Evolutionary conservation across 1,140 invertebrate species (phyloP), one percentile per base, ranked within the genome.

Genomic region (Papilio machaon): DNA sequence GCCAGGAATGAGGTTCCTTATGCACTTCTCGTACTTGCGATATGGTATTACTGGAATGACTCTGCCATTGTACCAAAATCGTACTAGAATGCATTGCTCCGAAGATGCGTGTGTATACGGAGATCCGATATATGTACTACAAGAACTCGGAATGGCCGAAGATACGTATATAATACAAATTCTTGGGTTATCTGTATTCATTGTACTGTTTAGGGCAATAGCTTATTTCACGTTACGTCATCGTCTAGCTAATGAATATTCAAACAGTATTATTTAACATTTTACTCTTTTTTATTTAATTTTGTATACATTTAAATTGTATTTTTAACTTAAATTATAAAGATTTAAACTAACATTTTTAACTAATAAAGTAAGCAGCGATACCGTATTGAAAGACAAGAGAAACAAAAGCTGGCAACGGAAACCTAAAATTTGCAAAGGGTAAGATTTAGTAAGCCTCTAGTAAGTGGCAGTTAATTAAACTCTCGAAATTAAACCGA

Each of bases 41-140:
- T 79, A 79, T 23, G 77, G 77, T 23, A 19, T 79, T 23, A 46
- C 54, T 46, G 77, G 77, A 67, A 15, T 79, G 17, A 64, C 77
- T 30, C 46, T 79, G 23, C 77, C 77, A 10, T 11, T 79, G 35
- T 79, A 64, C 54, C 77, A 79, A 43, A 79, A 79, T 19, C 77
- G 77, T 78, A 79, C 54, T 8, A 19, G 35, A 47, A 79, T 79
- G 77, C 54, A 64, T 17, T 79, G 77, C 54, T 46, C 17, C 9
- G n/a, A 64, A 64, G 77, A 79, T 38, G 2, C 47, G 1, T 79
- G 77, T 38, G 10, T 23, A 6, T 79, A 79, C n/a, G 77, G 17
- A 47, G 43, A 79, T 23, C 54, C 77, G 9, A 6, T 17, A 67
- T 8, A 10, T 9, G 17, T 79, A 30, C 60, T 82, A 64, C 81